Base-by-base conservation (phyloP, 2,113 vertebrate species). In the Colossoma macropomum region DNA sequence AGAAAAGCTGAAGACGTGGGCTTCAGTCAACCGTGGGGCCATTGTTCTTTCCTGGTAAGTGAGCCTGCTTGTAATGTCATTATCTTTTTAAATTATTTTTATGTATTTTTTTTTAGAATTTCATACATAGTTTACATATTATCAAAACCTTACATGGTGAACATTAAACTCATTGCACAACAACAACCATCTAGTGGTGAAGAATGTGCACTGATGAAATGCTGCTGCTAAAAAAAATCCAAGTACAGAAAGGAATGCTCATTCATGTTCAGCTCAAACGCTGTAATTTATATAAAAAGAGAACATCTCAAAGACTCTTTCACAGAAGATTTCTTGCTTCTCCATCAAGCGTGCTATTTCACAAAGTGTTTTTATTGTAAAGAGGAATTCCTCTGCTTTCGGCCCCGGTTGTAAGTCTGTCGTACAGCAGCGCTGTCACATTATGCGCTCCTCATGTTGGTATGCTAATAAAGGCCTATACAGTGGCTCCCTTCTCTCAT, bases 41-140 rank as follows among this genome's bases (percentile, higher is more conserved):
- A 97, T 99, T 87, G 91, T 99, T 82, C 96, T 99, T 59, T 96
- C 95, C 89, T 94, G 97, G 98, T 99, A 85, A 83, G 96, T 90
- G 0, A 0, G 3, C n/a, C 16, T 59, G 34, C 32, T 50, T n/a
- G 21, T 13, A 23, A 15, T 48, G 2, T 25, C 10, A 4, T 3
- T 68, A 2, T 25, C 15, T 5, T 3, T 10, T 19, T 27, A 8
- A 15, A 4, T 41, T 41, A n/a, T 41, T 34, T n/a, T 11, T 25
- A 25, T 34, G 13, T 79, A 16, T 11, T 54, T 27, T 30, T 4
- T n/a, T 10, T 1, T 25, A 28, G 25, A 38, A 38, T 32, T 32
- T 16, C 38, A 1, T n/a, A 15, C 8, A 13, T 4, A 13, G 27
- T 32, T 80, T 34, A 19, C 12, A 27, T 13, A 13, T 12, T 34